These are phyloP conservation scores for Cryptocheilus praepositus DNA, from an alignment of 2,888 invertebrate species.

Conservation along the genomic window DNA sequence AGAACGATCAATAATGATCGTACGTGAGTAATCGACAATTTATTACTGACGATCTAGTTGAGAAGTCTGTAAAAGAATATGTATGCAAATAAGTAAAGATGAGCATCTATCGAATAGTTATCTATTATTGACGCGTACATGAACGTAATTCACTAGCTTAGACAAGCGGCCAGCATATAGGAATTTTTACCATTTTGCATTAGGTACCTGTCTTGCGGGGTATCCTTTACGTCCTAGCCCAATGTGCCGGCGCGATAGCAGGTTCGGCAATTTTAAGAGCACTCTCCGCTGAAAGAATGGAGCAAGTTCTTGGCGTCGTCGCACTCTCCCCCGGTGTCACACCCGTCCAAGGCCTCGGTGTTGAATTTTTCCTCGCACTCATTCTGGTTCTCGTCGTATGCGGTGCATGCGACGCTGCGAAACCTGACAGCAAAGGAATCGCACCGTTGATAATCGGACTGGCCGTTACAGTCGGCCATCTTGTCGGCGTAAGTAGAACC, in stretches of 20 bases:
- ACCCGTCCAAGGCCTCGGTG: slow-evolving; percentile 88
- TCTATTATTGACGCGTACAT: too few species aligned
- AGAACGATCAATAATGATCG: not conserved
- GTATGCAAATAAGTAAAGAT: too few species aligned
- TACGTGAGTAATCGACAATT: slow-evolving; percentile 10
- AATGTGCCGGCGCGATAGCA: slow-evolving; percentile 88
- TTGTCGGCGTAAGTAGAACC: slow-evolving; percentile 85
- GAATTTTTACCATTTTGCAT: not conserved
- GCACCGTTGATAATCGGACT: slow-evolving; percentile 93
- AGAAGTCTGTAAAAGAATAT: too few species aligned
- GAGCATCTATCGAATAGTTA: too few species aligned
- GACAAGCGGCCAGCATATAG: too few species aligned
- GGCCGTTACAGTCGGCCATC: slow-evolving; percentile 89
- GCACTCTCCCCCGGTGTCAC: slow-evolving; percentile 79
- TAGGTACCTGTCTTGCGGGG: slow-evolving; percentile 83
- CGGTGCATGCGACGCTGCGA: slow-evolving; percentile 88
- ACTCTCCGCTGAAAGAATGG: slow-evolving; percentile 80
- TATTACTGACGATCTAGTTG: slow-evolving; percentile 1
- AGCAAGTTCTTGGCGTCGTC: slow-evolving; percentile 83
- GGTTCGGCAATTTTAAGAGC: slow-evolving; percentile 86
- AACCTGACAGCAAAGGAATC: slow-evolving; percentile 87
- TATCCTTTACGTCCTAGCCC: slow-evolving; percentile 87
- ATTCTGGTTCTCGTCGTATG: slow-evolving; percentile 93
- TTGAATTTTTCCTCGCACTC: slow-evolving; percentile 93
- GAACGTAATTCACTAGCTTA: too few species aligned